phyloP scores from a whole-genome alignment of 2,888 invertebrate species.

The Diploptera punctata region DNA sequence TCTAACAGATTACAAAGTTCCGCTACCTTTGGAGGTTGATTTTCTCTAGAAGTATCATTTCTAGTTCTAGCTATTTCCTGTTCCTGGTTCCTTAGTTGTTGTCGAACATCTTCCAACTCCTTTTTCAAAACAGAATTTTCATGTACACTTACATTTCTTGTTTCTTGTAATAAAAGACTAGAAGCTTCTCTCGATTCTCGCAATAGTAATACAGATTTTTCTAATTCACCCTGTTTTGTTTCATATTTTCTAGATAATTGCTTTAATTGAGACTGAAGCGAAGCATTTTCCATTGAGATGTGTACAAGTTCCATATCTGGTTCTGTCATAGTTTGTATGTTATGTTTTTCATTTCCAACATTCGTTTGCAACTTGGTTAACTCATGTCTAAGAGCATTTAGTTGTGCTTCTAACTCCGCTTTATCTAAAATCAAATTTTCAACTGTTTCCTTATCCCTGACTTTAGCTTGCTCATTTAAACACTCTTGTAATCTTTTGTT shows the following conservation, averaged over 20 bases:
- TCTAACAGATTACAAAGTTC: conserved; percentile 6
- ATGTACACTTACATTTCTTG: not conserved
- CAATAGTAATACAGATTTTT: not conserved
- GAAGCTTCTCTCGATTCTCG: conserved; percentile 18
- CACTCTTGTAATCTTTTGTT: conserved; percentile 10
- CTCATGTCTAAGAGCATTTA: conserved; percentile 1
- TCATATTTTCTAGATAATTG: not conserved
- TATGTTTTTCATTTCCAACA: not conserved
- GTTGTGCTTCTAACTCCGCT: conserved; percentile 8
- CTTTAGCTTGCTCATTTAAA: not conserved
- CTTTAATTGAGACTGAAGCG: not conserved
- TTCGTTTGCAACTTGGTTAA: not conserved
- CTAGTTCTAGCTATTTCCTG: not conserved
- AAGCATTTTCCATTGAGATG: conserved; percentile 17
- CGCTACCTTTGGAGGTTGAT: not conserved
- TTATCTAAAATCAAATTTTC: conserved; percentile 29
- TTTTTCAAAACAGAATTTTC: conserved; percentile 21
- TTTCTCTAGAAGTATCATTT: not conserved
- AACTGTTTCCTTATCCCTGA: not conserved
- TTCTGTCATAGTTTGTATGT: conserved; percentile 12
- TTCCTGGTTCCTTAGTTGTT: conserved; percentile 6
- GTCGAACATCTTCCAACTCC: conserved; percentile 28
- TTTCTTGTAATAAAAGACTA: not conserved
- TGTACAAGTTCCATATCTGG: conserved; percentile 19
- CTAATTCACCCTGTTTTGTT: conserved; percentile 7